These are phyloP conservation scores for Antheraea mylitta DNA, from an alignment of 1,140 invertebrate genomes.

Conservation along the genomic window DNA sequence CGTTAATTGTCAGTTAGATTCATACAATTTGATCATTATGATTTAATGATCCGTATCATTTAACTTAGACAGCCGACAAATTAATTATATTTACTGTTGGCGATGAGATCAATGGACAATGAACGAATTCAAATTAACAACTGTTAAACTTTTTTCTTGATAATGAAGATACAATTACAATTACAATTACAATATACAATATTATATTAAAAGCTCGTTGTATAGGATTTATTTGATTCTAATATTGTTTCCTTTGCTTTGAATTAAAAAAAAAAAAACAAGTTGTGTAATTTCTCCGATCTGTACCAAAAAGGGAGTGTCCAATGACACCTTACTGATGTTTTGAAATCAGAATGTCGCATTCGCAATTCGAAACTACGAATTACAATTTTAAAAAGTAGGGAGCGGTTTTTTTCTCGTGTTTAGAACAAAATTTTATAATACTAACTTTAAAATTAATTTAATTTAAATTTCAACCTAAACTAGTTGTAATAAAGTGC, in stretches of 20 bases:
- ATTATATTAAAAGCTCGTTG: not conserved
- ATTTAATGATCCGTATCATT: slow-evolving; percentile 20
- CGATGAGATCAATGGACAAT: not conserved
- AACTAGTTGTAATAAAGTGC: slow-evolving; percentile 8
- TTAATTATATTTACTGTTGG: not conserved
- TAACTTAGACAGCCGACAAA: slow-evolving; percentile 13
- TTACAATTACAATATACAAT: not conserved
- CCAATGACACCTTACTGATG: slow-evolving; percentile 73
- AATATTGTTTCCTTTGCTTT: not conserved
- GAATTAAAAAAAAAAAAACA: not conserved
- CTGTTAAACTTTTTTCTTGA: not conserved
- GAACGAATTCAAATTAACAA: slow-evolving; percentile 15
- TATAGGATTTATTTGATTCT: no score
- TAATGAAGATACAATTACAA: not conserved
- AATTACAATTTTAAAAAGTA: slow-evolving; percentile 75
- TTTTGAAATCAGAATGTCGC: slow-evolving; percentile 76
- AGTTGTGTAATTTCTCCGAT: slow-evolving; percentile 38
- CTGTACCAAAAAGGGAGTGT: slow-evolving; percentile 57
- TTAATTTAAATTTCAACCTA: slow-evolving; percentile 14
- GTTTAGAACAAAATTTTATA: slow-evolving; percentile 18
- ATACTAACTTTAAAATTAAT: slow-evolving; percentile 8
- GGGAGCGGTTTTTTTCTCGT: slow-evolving; percentile 66
- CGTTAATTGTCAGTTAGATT: slow-evolving; percentile 23
- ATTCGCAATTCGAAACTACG: slow-evolving; percentile 75
- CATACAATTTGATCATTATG: slow-evolving; percentile 23